phyloP scores from a whole-genome alignment of 2,113 vertebrate species.

The Peucedramus taeniatus region DNA sequence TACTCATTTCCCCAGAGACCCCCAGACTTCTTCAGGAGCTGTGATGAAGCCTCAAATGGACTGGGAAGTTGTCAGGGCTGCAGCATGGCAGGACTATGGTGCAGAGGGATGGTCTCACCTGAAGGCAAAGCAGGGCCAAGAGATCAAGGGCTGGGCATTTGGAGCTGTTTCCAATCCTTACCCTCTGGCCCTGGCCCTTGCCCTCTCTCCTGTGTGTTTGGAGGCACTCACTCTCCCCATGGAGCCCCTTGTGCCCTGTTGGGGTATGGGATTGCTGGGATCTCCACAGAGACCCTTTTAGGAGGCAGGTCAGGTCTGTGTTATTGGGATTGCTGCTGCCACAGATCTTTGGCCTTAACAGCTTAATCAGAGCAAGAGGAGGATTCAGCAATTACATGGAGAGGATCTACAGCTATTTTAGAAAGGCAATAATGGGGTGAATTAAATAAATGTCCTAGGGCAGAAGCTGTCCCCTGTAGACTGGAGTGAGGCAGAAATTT shows the following conservation, averaged over 20 bases:
- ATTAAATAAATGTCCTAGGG: background rate
- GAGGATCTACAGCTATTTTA: background rate
- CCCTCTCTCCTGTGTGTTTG: background rate
- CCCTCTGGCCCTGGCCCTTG: rapidly evolving
- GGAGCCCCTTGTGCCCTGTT: background rate
- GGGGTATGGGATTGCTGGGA: background rate
- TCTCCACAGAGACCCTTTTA: background rate
- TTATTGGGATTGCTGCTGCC: background rate
- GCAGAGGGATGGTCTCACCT: background rate
- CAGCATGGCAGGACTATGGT: background rate
- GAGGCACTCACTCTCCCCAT: background rate
- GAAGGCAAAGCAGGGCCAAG: rapidly evolving
- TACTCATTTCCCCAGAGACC: background rate
- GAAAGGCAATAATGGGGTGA: background rate
- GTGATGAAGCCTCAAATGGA: background rate
- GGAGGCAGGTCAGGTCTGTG: rapidly evolving
- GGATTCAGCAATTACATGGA: background rate
- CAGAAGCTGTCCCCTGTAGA: background rate
- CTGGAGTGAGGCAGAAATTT: background rate
- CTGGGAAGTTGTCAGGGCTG: background rate
- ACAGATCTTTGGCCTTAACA: background rate
- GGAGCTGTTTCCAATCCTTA: background rate
- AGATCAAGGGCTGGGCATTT: background rate
- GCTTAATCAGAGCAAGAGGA: background rate
- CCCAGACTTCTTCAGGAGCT: background rate